Conservation (phyloP, 2,113 vertebrate species). For the Hystrix brachyura region DNA sequence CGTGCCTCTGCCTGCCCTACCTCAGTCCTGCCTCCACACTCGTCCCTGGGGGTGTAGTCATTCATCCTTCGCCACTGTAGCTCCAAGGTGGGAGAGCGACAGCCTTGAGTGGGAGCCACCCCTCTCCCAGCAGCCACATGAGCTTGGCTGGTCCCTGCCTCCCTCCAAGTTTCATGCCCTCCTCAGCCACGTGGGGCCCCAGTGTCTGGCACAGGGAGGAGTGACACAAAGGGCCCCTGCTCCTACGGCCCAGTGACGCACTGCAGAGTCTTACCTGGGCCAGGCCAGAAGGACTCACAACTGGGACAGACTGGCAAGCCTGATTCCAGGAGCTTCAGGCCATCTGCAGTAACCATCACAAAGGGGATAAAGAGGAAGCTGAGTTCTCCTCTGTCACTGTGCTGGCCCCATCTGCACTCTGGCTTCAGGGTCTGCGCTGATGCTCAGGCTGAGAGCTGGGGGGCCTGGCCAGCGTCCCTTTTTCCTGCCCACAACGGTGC, state of each 20-base stretch:
- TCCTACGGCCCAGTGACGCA: too few species aligned
- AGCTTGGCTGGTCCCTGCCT: not conserved
- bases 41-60: not conserved
- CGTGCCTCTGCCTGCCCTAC: not conserved
- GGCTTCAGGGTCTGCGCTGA: not conserved
- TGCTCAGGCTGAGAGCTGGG: rapidly evolving
- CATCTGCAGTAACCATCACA: not conserved
- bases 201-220: not conserved
- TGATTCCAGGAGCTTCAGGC: not conserved
- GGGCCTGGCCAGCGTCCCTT: not conserved
- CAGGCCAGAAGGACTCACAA: not conserved
- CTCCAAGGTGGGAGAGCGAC: not conserved
- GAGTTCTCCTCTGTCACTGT: rapidly evolving
- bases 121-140: not conserved
- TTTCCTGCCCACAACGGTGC: not conserved
- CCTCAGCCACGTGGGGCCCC: not conserved
- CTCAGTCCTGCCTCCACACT: not conserved
- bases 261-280: not conserved
- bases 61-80: not conserved
- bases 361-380: not conserved
- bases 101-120: not conserved
- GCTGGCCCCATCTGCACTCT: not conserved
- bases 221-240: too few species aligned
- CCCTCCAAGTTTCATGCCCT: not conserved
- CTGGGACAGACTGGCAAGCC: not conserved